phyloP scores from a whole-genome alignment of 2,113 vertebrate species.

The Calyptommatus sinebrachiatus region DNA sequence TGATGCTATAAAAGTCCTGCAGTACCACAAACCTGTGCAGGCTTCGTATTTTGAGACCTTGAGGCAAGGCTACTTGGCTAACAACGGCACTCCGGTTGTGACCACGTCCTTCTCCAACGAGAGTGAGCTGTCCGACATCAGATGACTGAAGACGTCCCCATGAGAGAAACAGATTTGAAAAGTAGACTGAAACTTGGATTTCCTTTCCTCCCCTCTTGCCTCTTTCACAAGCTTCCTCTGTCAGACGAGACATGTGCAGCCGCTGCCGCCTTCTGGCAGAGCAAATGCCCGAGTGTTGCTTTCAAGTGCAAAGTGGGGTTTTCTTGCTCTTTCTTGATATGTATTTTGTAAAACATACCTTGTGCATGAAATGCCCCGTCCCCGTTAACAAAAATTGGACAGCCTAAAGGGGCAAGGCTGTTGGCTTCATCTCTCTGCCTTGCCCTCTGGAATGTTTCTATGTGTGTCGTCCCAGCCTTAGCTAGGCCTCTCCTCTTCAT shows the following conservation, averaged over 20 bases:
- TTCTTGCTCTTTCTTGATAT: conserved; percentile 51
- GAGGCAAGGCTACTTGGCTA: conserved; percentile 88
- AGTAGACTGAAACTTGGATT: conserved; percentile 70
- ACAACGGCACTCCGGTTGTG: conserved; percentile 92
- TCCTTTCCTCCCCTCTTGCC: conserved; percentile 41
- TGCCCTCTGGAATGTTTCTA: conserved; percentile 60
- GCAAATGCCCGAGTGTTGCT: conserved; percentile 64
- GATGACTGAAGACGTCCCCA: conserved; percentile 83
- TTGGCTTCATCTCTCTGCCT: conserved; percentile 54
- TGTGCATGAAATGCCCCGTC: conserved; percentile 74
- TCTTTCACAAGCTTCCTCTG: conserved; percentile 65
- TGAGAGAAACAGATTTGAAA: conserved; percentile 50
- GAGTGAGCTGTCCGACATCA: conserved; percentile 91
- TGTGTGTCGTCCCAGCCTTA: conserved; percentile 62
- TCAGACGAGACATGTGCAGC: conserved; percentile 65
- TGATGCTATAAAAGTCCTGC: conserved; percentile 91
- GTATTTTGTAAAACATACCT: conserved; percentile 70
- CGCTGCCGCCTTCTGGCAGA: conserved; percentile 63
- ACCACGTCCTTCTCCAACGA: conserved; percentile 83
- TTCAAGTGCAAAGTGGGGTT: conserved; percentile 68
- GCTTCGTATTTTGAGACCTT: conserved; percentile 92
- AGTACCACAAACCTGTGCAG: conserved; percentile 96
- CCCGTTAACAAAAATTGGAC: conserved; percentile 37
- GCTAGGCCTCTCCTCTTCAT: conserved; percentile 60
- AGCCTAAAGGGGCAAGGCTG: conserved; percentile 51